Evolutionary conservation across 2,113 vertebrate genomes (phyloP).

Genomic region (Tursiops truncatus): DNA sequence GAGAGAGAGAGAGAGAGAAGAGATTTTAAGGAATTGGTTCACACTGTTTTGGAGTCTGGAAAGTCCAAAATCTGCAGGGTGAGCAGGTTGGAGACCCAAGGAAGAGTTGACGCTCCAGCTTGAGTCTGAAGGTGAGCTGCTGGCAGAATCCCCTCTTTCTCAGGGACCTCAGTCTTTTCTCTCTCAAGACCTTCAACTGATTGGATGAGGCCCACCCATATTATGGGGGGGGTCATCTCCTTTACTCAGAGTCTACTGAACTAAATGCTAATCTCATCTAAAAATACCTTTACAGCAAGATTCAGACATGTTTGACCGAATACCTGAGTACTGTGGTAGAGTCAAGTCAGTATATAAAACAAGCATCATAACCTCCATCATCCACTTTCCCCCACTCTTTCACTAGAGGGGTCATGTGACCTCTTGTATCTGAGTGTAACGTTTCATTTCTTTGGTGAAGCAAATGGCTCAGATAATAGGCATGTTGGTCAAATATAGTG

Average conservation of each 20-base stretch:
- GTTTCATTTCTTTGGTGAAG: neutral
- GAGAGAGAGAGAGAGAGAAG: neutral
- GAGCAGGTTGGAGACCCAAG: neutral
- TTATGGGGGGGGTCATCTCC: neutral
- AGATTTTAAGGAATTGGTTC: neutral
- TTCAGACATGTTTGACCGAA: neutral
- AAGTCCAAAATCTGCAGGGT: neutral
- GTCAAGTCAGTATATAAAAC: neutral
- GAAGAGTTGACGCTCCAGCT: neutral
- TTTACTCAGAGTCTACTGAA: neutral
- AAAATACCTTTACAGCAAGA: neutral
- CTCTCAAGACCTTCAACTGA: neutral
- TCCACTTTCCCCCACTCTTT: neutral
- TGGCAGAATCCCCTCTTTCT: too few species aligned
- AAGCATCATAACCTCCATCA: rapidly evolving
- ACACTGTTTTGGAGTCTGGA: neutral
- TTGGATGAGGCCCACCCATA: neutral
- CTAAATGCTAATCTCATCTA: neutral
- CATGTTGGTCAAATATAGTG: neutral
- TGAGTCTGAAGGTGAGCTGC: neutral
- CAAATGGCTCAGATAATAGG: neutral
- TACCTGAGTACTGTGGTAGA: neutral
- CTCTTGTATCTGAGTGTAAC: neutral
- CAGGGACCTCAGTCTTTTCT: neutral
- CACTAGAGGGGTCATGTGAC: neutral